phyloP scores from a whole-genome alignment of 2,888 invertebrate species.

The Lampropteryx suffumata region DNA sequence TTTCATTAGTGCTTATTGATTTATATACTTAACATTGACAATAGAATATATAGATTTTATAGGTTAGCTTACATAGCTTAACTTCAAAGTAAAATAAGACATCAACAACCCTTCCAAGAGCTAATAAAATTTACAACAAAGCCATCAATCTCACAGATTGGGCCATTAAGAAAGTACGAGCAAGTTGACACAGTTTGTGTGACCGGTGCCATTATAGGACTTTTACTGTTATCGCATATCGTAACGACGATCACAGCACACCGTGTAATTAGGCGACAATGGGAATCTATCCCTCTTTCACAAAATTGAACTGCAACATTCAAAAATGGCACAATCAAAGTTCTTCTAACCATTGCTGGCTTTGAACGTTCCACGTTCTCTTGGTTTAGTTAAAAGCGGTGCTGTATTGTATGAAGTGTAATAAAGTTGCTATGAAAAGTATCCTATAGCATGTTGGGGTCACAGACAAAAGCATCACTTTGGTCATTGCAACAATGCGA shows the following conservation, averaged over 20 bases:
- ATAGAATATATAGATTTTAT: background rate
- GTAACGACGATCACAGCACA: constrained; percentile 60
- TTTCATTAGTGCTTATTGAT: too few relatives aligned
- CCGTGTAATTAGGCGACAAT: constrained; percentile 72
- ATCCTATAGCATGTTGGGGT: constrained; percentile 50
- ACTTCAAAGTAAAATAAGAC: constrained; percentile 7
- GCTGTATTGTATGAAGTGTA: constrained; percentile 33
- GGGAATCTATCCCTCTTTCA: constrained; percentile 54
- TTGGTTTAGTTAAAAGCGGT: constrained; percentile 20
- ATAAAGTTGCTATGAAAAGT: constrained; percentile 8
- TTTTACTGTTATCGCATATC: constrained; percentile 79
- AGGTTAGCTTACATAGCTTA: background rate
- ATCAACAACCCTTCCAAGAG: constrained; percentile 39
- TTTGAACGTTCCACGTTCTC: background rate
- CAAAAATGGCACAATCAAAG: constrained; percentile 6
- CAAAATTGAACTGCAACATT: constrained; percentile 11
- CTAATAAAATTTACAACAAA: constrained; percentile 48
- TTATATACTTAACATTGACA: too few relatives aligned
- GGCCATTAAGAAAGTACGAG: constrained; percentile 66
- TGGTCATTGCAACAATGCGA: constrained; percentile 60
- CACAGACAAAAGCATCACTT: constrained; percentile 58
- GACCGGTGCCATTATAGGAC: constrained; percentile 63
- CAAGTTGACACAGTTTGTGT: constrained; percentile 67
- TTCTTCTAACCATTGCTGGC: constrained; percentile 31
- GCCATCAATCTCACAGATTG: constrained; percentile 54